A percentile compares a stretch with the other conserved stretches of the same genome.
phyloP scores from a whole-genome alignment of 2,888 invertebrate genomes.

The Mythimna impura region DNA sequence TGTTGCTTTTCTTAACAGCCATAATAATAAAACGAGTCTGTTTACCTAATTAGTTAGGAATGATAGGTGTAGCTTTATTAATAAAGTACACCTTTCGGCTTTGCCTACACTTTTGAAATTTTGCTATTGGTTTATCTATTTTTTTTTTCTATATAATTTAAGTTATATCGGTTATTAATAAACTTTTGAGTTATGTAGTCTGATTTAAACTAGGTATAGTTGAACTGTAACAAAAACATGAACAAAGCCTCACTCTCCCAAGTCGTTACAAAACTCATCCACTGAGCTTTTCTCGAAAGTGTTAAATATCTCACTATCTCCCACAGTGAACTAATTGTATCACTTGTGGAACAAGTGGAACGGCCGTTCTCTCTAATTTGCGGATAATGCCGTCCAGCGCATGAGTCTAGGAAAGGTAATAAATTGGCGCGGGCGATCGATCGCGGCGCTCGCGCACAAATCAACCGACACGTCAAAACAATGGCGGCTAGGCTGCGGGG shows the following conservation, averaged over 20 bases:
- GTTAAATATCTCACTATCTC: constrained; percentile 39
- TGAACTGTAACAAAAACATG: background rate
- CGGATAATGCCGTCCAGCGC: constrained; percentile 74
- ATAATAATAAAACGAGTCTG: constrained; percentile 65
- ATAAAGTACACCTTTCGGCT: background rate
- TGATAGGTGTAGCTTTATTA: background rate
- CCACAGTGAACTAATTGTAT: constrained; percentile 69
- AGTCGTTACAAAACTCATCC: constrained; percentile 12
- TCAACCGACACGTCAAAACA: constrained; percentile 86
- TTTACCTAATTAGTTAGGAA: constrained; percentile 57
- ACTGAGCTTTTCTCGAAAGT: constrained; percentile 26
- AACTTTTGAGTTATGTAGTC: background rate
- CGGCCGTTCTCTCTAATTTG: constrained; percentile 81
- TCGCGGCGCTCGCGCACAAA: constrained; percentile 85
- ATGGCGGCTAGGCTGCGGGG: constrained; percentile 84
- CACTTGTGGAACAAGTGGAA: constrained; percentile 74
- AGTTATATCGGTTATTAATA: background rate
- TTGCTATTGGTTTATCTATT: background rate
- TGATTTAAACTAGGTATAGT: background rate
- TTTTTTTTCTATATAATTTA: background rate
- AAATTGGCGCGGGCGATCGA: constrained; percentile 84
- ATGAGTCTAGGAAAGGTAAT: constrained; percentile 81
- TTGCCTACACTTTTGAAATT: background rate
- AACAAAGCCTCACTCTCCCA: background rate
- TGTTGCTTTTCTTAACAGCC: constrained; percentile 62